Base-by-base conservation (phyloP, 2,797 vertebrate genomes). In the Myripristis murdjan region DNA sequence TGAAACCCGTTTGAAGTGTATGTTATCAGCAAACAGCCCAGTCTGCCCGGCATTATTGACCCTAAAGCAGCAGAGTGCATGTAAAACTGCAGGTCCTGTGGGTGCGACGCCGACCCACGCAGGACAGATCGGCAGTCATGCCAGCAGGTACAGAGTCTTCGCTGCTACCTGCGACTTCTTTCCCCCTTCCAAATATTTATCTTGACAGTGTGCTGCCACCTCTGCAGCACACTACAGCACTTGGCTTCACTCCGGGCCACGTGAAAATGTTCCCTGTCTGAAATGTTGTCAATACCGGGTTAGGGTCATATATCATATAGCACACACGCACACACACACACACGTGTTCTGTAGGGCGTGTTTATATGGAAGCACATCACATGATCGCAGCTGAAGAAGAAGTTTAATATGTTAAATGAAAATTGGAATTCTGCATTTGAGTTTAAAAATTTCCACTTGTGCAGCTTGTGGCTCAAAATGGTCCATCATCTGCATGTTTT, bases 131-230 rank as follows among this genome's bases (percentile, higher is more conserved):
- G 65, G 64, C 18, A 71, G 64, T 22, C 43, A 44, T 56, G 70
- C 64, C 16, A 62, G 64, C 53, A 69, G 74, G 64, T 61, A 15
- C 47, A 47, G 57, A 52, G 59, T 74, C 64, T 87, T 90, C 68
- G 9, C 64, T 64, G 61, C 49, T 77, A 62, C 47, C 65, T 86
- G 69, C 64, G 56, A 72, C 57, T 73, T 82, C 35, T n/a, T 84
- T 70, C 24, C 72, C 69, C 33, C 54, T 72, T 52, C 52, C 84
- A 88, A 88, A 88, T 89, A 88, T 88, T 90, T 89, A 75, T 79
- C 84, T 91, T 88, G 81, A 89, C 83, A 79, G 76, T 80, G 62
- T 47, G 57, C 68, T 70, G 79, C 48, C 58, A 87, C 70, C 81
- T 70, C 48, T 12, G 1, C 18, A 18, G 43, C 59, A 57, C 62